These are phyloP conservation scores for Drosophila littoralis DNA, from an alignment of 1,140 invertebrate species.

Conservation along the genomic window DNA sequence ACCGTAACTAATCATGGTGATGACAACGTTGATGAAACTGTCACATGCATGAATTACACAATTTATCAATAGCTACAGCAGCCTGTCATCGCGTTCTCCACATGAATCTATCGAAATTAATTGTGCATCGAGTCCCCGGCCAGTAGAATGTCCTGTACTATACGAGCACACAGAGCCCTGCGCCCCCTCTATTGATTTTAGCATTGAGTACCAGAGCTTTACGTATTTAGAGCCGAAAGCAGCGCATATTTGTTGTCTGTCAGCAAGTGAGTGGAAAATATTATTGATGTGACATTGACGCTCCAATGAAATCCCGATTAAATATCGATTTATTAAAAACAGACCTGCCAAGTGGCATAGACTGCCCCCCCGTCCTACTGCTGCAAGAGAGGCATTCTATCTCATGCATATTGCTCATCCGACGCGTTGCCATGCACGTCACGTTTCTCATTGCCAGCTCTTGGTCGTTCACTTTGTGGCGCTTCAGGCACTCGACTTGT, in stretches of 20 bases:
- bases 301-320: constrained; percentile 32
- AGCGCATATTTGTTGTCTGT: constrained; percentile 22
- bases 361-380: not conserved
- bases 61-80: constrained; percentile 53
- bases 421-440: constrained; percentile 68
- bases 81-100: constrained; percentile 22
- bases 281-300: constrained; percentile 55
- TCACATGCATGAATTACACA: constrained; percentile 72
- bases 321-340: constrained; percentile 74
- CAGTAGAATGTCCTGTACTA: not conserved
- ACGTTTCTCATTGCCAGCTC: constrained; percentile 49
- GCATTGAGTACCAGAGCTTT: not conserved
- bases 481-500: constrained; percentile 52
- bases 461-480: not conserved
- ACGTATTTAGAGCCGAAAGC: constrained; percentile 11
- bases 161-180: not conserved
- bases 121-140: constrained; percentile 38
- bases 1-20: constrained; percentile 32
- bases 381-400: constrained; percentile 8
- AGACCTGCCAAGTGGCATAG: constrained; percentile 7
- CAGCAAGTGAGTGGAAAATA: constrained; percentile 36
- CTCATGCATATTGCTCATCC: constrained; percentile 68
- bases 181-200: constrained; percentile 12
- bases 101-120: constrained; percentile 55
- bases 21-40: constrained; percentile 26